Percentiles rank a stretch among this genome's conserved stretches.
phyloP scores from a whole-genome alignment of 2,888 invertebrate genomes.

The Aporophyla nigra region DNA sequence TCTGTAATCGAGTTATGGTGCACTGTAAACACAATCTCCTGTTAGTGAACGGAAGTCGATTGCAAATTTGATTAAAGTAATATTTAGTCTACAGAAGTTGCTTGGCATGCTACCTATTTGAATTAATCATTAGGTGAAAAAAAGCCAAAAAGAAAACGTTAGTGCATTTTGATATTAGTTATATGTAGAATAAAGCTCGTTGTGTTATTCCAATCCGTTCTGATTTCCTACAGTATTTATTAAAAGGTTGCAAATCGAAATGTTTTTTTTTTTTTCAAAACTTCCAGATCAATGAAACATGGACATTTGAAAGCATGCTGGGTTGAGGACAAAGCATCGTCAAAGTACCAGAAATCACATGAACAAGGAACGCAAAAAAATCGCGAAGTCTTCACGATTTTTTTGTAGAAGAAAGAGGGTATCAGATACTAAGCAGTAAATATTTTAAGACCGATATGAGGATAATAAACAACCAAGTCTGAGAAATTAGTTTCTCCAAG shows the following conservation, averaged over 20 bases:
- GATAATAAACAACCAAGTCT: too few species aligned
- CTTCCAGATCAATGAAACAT: neutral
- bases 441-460: neutral
- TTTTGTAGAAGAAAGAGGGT: neutral
- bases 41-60: too few species aligned
- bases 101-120: too few species aligned
- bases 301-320: neutral
- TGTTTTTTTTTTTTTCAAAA: neutral
- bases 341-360: neutral
- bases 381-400: fast-evolving
- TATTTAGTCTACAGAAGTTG: too few species aligned
- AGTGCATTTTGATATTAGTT: too few species aligned
- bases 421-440: neutral
- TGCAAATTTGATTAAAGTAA: too few species aligned
- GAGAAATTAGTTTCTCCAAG: neutral
- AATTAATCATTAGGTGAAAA: too few species aligned
- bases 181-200: too few species aligned
- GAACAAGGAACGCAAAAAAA: neutral
- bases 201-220: too few species aligned
- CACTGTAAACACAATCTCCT: too few species aligned
- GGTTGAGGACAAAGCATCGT: neutral
- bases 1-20: too few species aligned
- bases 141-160: too few species aligned
- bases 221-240: neutral
- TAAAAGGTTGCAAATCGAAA: neutral